Evolutionary conservation across 2,797 vertebrate genomes (phyloP).

Genomic region (Hypotaenidia philippensis): DNA sequence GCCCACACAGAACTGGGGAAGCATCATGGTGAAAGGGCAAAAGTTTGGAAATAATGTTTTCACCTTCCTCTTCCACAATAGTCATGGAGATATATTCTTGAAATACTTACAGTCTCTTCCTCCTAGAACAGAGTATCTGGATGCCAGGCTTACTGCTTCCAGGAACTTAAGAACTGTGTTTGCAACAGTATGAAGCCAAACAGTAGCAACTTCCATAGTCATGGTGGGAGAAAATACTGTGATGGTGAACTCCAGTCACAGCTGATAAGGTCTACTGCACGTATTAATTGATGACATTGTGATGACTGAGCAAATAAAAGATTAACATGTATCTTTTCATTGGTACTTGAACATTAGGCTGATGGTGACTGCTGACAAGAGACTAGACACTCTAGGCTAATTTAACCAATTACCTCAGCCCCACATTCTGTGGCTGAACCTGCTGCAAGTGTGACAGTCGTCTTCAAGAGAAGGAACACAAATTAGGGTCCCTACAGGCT

Average conservation of each 20-base stretch:
- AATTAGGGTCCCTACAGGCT: background rate
- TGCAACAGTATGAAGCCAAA: background rate
- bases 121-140: background rate
- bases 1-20: background rate
- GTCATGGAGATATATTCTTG: background rate
- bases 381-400: background rate
- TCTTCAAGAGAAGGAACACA: background rate
- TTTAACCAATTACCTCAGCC: slow-evolving; percentile 1
- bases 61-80: background rate
- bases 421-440: background rate
- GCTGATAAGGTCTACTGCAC: background rate
- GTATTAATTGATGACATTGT: background rate
- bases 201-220: background rate
- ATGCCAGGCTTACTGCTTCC: background rate
- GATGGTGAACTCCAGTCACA: background rate
- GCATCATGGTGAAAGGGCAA: background rate
- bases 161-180: background rate
- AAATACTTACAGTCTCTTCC: background rate
- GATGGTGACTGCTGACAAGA: background rate
- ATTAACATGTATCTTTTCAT: background rate
- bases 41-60: background rate
- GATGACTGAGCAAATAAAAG: background rate
- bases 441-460: background rate
- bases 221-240: background rate
- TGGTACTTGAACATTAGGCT: background rate